Percentiles rank a stretch among this genome's conserved stretches.
Evolutionary conservation across 1,140 invertebrate species (phyloP).

Genomic region (Whitmania pigra): DNA sequence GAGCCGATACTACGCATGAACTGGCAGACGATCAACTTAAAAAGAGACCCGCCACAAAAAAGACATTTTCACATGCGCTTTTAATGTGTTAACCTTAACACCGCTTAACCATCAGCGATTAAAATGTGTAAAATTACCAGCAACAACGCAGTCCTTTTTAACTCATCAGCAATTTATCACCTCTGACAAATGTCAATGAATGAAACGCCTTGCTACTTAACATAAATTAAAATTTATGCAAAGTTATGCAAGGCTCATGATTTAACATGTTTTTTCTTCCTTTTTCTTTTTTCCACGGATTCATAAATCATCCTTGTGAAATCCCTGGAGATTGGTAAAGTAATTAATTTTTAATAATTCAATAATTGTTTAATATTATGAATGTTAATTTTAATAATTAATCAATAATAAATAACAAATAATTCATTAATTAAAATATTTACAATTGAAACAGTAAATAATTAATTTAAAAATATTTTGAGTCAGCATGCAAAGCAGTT

Average conservation of each 20-base stretch:
- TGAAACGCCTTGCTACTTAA: not conserved
- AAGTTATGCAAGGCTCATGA: not conserved
- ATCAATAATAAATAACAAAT: no score
- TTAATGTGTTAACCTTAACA: not conserved
- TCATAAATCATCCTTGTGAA: conserved; percentile 9
- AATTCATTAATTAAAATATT: not conserved
- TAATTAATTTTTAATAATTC: no score
- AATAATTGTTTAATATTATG: no score
- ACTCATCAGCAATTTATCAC: not conserved
- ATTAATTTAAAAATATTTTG: not conserved
- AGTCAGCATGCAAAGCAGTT: not conserved
- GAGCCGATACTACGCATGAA: conserved; percentile 16
- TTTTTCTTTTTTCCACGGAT: not conserved
- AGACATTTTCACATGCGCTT: not conserved
- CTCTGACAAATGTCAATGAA: not conserved
- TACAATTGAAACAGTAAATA: not conserved
- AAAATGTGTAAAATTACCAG: not conserved
- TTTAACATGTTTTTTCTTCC: not conserved
- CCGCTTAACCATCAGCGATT: not conserved
- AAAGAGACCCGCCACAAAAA: not conserved
- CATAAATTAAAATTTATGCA: not conserved
- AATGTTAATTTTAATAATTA: no score
- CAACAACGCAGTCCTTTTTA: not conserved
- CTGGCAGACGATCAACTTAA: not conserved
- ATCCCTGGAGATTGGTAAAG: not conserved